A percentile compares a stretch with the other conserved stretches of the same genome.
Conservation (phyloP, 2,797 vertebrate genomes). For the Glossophaga mutica region DNA sequence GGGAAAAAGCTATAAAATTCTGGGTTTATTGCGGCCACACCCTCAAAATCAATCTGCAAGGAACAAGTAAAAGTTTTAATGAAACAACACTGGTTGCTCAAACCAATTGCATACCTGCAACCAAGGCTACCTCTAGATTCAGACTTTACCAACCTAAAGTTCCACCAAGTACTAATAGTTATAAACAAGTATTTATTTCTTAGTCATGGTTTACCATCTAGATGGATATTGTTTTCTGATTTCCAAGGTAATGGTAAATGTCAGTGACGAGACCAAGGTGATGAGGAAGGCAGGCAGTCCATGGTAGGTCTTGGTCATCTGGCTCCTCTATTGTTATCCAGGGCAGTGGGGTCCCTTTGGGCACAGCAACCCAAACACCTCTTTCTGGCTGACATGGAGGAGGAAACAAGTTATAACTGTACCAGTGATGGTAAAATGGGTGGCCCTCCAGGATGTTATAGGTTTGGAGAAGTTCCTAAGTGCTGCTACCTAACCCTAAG, state of each 20-base stretch:
- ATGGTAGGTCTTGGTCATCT: background rate
- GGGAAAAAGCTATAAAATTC: constrained; percentile 74
- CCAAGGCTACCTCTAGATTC: constrained; percentile 71
- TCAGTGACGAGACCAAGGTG: constrained; percentile 34
- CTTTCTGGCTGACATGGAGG: constrained; percentile 43
- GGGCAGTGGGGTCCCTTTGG: background rate
- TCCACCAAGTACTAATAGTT: constrained; percentile 60
- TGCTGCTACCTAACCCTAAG: constrained; percentile 60
- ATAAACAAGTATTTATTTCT: constrained; percentile 31
- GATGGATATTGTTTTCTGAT: constrained; percentile 52
- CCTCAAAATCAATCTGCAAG: constrained; percentile 81
- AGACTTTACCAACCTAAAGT: constrained; percentile 43
- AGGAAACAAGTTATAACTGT: constrained; percentile 41
- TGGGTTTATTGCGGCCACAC: constrained; percentile 82
- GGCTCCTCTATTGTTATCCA: background rate
- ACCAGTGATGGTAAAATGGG: constrained; percentile 12
- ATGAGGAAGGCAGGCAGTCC: background rate
- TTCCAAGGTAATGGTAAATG: constrained; percentile 31
- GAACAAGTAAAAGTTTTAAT: constrained; percentile 28
- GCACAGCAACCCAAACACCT: background rate
- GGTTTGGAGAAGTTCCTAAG: constrained; percentile 14
- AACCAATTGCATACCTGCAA: background rate
- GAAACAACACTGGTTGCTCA: background rate
- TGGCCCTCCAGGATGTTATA: constrained; percentile 40
- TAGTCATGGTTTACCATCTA: constrained; percentile 61